These are phyloP conservation scores for Anarhynchus alexandrinus DNA, from an alignment of 2,113 vertebrate genomes.

Conservation along the genomic window DNA sequence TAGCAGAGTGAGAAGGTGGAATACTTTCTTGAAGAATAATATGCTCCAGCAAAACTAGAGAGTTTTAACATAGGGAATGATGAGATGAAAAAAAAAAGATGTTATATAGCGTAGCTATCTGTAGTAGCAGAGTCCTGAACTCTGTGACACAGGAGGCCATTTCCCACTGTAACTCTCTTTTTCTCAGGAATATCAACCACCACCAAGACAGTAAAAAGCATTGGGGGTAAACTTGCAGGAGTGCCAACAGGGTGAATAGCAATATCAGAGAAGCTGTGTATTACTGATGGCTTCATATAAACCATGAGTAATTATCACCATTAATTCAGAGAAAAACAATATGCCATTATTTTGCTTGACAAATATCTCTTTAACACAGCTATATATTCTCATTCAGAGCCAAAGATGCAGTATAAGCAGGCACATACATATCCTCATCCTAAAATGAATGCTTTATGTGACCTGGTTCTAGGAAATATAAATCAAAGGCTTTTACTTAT, in stretches of 20 bases:
- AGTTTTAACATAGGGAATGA: not conserved
- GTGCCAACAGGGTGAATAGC: not conserved
- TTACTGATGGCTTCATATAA: not conserved
- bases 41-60: not conserved
- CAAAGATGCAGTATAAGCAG: not conserved
- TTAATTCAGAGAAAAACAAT: constrained; percentile 23
- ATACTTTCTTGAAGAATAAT: not conserved
- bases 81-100: not conserved
- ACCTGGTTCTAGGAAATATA: constrained; percentile 45
- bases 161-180: not conserved
- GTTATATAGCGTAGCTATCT: not conserved
- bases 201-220: not conserved
- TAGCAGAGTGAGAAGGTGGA: not conserved
- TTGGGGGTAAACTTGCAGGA: not conserved
- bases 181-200: not conserved
- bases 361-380: constrained; percentile 7
- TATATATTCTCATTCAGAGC: not conserved
- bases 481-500: constrained; percentile 45
- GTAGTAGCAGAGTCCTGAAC: not conserved
- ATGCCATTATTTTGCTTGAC: constrained; percentile 3
- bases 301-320: constrained; percentile 20
- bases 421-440: not conserved
- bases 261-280: not conserved
- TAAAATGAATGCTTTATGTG: constrained; percentile 46
- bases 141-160: not conserved